A percentile compares a stretch with the other conserved stretches of the same genome.
Evolutionary conservation across 2,888 invertebrate genomes (phyloP).

Genomic region (Apotomis turbidana): DNA sequence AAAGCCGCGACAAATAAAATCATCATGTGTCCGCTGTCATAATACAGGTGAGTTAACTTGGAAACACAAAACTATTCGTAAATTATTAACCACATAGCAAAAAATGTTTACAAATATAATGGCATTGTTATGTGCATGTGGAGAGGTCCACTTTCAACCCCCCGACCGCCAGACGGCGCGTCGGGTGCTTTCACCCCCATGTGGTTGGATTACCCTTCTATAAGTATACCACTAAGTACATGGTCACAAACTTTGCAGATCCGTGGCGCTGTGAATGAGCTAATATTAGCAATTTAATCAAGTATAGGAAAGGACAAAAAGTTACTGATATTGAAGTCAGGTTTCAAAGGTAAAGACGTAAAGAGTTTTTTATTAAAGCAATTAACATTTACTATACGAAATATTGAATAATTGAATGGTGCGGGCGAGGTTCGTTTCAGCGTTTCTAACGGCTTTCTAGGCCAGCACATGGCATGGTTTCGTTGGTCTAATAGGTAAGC

Average conservation of each 20-base stretch:
- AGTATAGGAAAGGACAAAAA: not conserved
- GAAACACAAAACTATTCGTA: not conserved
- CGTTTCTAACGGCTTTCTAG: too few species aligned
- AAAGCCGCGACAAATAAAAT: too few species aligned
- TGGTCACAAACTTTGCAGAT: not conserved
- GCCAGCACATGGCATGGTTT: too few species aligned
- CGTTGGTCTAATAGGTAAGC: too few species aligned
- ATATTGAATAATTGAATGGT: too few species aligned
- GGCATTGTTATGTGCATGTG: conserved; percentile 14
- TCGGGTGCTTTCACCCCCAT: conserved; percentile 11
- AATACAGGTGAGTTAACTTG: too few species aligned
- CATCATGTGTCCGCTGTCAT: too few species aligned
- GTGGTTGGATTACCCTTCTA: conserved; percentile 19
- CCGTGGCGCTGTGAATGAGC: not conserved
- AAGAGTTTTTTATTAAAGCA: too few species aligned
- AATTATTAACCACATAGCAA: conserved; percentile 4
- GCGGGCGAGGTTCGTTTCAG: too few species aligned
- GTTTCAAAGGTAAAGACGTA: too few species aligned
- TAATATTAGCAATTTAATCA: not conserved
- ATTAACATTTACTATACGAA: too few species aligned
- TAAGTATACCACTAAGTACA: conserved; percentile 12
- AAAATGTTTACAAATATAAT: conserved; percentile 13
- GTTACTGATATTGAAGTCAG: too few species aligned
- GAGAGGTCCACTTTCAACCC: conserved; percentile 20
- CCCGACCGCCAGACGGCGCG: conserved; percentile 9